A percentile compares a stretch with the other conserved stretches of the same genome.
These are phyloP conservation scores for Tyria jacobaeae DNA, from an alignment of 2,888 invertebrate genomes.

Conservation along the genomic window DNA sequence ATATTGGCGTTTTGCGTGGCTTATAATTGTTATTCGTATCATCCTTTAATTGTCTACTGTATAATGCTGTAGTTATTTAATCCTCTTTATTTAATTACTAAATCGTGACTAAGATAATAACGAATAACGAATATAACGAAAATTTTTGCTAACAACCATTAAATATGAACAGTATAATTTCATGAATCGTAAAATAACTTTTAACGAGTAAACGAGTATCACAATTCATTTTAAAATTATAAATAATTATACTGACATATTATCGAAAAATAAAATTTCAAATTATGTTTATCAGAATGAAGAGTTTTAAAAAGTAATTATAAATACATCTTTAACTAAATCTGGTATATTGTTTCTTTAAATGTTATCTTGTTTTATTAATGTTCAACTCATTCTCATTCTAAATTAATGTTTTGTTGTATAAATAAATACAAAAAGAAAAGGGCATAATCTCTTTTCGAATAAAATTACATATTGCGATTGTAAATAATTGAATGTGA, in stretches of 20 bases:
- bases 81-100: neutral
- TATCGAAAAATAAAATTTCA: too few relatives aligned
- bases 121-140: neutral
- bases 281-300: too few relatives aligned
- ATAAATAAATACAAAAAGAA: neutral
- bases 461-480: conserved; percentile 21
- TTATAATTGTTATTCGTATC: neutral
- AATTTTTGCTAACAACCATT: neutral
- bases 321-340: too few relatives aligned
- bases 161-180: neutral
- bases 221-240: too few relatives aligned
- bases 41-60: neutral
- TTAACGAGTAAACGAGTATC: neutral
- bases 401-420: neutral
- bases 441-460: neutral
- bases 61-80: neutral
- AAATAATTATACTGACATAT: too few relatives aligned
- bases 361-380: too few relatives aligned
- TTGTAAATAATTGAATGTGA: conserved; percentile 22
- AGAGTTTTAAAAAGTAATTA: too few relatives aligned
- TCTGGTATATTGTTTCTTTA: too few relatives aligned
- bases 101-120: neutral
- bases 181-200: neutral
- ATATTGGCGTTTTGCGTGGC: too few relatives aligned
- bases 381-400: too few relatives aligned